Conservation (phyloP, 1,140 invertebrate species). For the Sarcophaga bullata region DNA sequence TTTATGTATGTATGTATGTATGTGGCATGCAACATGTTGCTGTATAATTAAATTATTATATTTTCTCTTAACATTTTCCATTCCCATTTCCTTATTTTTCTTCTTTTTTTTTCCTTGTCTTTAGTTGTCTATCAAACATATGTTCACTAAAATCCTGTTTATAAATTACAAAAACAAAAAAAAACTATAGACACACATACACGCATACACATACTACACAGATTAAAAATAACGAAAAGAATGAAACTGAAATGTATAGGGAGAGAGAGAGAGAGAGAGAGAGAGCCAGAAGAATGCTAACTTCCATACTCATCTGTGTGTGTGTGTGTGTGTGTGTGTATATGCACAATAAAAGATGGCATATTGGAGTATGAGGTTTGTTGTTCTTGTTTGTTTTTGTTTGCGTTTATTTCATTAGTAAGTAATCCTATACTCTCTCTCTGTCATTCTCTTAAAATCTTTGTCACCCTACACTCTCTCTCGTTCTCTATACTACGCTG, state of each 20-base stretch:
- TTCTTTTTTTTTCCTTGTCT: too few relatives aligned
- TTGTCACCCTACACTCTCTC: too few relatives aligned
- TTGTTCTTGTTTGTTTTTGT: background rate
- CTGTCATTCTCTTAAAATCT: background rate
- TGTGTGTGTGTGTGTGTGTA: background rate
- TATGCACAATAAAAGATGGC: background rate
- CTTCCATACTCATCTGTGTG: background rate
- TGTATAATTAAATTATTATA: background rate
- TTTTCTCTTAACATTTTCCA: background rate
- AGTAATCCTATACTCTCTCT: slow-evolving; percentile 13
- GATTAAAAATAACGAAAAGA: too few relatives aligned
- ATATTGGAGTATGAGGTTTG: background rate
- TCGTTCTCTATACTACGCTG: too few relatives aligned
- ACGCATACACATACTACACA: too few relatives aligned
- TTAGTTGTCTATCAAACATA: background rate
- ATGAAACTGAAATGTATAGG: too few relatives aligned
- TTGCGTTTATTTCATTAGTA: slow-evolving; percentile 1
- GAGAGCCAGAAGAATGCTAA: too few relatives aligned
- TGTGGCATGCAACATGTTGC: slow-evolving; percentile 2
- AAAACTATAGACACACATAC: too few relatives aligned
- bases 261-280: too few relatives aligned
- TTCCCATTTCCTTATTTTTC: too few relatives aligned
- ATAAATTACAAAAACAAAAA: background rate
- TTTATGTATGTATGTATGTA: too few relatives aligned
- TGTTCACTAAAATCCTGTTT: slow-evolving; percentile 14